Base-by-base conservation (phyloP, 2,113 vertebrate genomes). In the Heterotilapia buettikoferi region DNA sequence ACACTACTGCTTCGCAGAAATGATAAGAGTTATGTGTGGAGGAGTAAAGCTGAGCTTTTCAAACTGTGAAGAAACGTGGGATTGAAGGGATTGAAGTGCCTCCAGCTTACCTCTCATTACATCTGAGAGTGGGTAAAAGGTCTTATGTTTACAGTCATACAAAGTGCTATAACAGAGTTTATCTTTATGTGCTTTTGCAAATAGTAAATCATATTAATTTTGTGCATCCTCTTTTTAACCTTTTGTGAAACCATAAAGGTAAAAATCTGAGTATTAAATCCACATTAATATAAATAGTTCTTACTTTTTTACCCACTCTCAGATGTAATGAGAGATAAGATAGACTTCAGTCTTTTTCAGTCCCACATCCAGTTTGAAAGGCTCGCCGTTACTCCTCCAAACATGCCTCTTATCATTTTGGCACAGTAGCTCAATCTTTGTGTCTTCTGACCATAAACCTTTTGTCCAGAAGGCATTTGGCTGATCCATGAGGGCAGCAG, bases 1-100 rank as follows among this genome's bases (percentile, higher is more conserved):
- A 6, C 1, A 6, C 57, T 33, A 3, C 59, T 1, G 29, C 29
- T 33, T 0, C 19, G 16, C 59, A 33, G 59, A 33, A 63, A 33
- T 19, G 29, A 63, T 33, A 19, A 63, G 59, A 63, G 59, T 63
- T 63, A 61, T 19, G 16, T 63, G 5, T 6, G 57, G 29, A 61
- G 29, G 5, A 6, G 54, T 57, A 16, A 59, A 59, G 26, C 13
- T 29, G 26, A 59, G 7, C 24, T 29, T 59, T 59, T 9, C 3
- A 59, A 59, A 59, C 56, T 5, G 54, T 57, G 26, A 59, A 2
- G 56, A 29, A 59, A 1, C 3, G 59, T 63, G 6, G 5, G 59
- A 10, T 19, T 29, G 7, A 24, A 21, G 53, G 8, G 9, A 53
- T 21, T 13, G 21, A 31, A 31, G 26, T 54, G n/a, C 0, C 0